A percentile compares a stretch with the other conserved stretches of the same genome.
Evolutionary conservation across 1,140 invertebrate species (phyloP).

Genomic region (Drosophila lacertosa): DNA sequence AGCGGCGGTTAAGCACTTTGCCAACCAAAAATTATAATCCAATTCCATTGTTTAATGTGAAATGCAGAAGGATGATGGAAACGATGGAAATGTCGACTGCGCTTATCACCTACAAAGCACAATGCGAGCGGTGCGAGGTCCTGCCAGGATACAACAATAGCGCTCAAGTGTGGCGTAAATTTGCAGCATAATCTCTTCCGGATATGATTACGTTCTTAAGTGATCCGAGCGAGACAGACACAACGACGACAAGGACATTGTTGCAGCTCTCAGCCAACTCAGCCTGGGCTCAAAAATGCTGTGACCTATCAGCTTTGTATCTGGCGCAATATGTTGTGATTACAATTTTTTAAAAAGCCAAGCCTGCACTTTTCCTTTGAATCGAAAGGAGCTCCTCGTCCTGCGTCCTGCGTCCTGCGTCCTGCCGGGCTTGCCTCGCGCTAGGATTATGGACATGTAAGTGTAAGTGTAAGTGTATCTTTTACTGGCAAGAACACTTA

Average conservation of each 20-base stretch:
- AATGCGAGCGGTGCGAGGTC: slow-evolving; percentile 11
- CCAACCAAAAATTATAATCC: slow-evolving; percentile 70
- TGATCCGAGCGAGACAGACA: slow-evolving; percentile 45
- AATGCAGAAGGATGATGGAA: slow-evolving; percentile 26
- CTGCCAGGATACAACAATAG: slow-evolving; percentile 39
- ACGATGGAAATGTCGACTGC: slow-evolving; percentile 43
- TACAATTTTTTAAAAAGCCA: slow-evolving; percentile 82
- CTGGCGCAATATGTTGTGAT: slow-evolving; percentile 76
- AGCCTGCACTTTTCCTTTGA: slow-evolving; percentile 79
- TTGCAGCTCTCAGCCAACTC: slow-evolving; percentile 43
- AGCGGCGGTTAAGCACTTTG: slow-evolving; percentile 50
- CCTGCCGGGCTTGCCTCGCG: neutral
- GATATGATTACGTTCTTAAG: slow-evolving; percentile 77
- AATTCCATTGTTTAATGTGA: slow-evolving; percentile 71
- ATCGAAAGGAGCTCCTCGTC: slow-evolving; percentile 57
- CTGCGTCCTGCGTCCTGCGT: slow-evolving; percentile 19
- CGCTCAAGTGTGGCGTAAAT: slow-evolving; percentile 63
- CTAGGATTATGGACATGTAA: slow-evolving; percentile 33
- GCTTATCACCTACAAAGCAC: slow-evolving; percentile 69
- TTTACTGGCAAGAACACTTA: slow-evolving; percentile 65
- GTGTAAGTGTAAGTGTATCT: slow-evolving; percentile 64
- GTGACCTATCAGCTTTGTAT: slow-evolving; percentile 81
- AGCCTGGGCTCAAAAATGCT: slow-evolving; percentile 63
- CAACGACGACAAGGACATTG: slow-evolving; percentile 22
- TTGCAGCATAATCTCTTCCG: slow-evolving; percentile 79